Evolutionary conservation across 2,113 vertebrate species (phyloP).

Genomic region (Piaya cayana): DNA sequence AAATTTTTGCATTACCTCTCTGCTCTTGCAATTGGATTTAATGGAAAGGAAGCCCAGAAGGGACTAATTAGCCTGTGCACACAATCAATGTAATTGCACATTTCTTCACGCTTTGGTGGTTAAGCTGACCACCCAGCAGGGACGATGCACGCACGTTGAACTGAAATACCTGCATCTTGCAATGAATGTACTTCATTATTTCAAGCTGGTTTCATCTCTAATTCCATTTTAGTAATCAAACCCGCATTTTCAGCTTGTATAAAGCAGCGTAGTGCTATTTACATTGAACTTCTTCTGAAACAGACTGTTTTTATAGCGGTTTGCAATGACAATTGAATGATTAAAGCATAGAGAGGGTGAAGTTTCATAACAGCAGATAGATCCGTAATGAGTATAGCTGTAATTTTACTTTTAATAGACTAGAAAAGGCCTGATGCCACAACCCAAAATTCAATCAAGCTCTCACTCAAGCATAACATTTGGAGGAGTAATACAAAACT

Average conservation of each 20-base stretch:
- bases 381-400: background rate
- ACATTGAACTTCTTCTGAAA: background rate
- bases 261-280: background rate
- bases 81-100: background rate
- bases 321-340: background rate
- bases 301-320: background rate
- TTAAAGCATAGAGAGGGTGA: background rate
- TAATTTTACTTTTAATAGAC: background rate
- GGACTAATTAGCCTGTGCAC: background rate
- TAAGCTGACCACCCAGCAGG: background rate
- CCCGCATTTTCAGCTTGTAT: background rate
- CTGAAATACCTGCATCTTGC: background rate
- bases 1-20: background rate
- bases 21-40: background rate
- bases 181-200: background rate
- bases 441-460: background rate
- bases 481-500: background rate
- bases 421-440: background rate
- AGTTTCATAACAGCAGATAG: background rate
- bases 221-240: background rate
- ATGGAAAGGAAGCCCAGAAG: background rate
- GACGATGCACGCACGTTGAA: fast-evolving
- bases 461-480: background rate
- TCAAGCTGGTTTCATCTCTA: background rate
- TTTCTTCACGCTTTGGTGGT: background rate